Conservation (phyloP, 2,113 vertebrate genomes). For the Todiramphus saurophagus region DNA sequence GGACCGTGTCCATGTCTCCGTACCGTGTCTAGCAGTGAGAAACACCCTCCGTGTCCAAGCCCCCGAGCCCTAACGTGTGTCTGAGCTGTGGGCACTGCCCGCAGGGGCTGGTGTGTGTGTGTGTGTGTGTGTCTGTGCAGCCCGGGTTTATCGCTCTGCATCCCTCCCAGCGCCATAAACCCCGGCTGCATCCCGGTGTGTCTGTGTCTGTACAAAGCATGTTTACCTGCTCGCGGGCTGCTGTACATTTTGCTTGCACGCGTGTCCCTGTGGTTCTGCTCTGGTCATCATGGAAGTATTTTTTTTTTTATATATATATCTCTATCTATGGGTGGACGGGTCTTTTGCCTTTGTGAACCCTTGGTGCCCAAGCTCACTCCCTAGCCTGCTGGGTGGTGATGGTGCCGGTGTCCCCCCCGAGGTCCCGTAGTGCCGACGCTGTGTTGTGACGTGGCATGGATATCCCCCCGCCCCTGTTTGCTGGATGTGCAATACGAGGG, state of each 20-base stretch:
- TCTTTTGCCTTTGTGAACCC: slow-evolving; percentile 67
- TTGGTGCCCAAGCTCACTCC: not conserved
- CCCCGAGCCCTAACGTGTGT: not conserved
- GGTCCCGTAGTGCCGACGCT: slow-evolving; percentile 59
- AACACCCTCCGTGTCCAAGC: slow-evolving; percentile 24
- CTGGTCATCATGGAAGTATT: slow-evolving; percentile 60
- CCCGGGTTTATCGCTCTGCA: slow-evolving; percentile 84
- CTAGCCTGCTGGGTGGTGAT: slow-evolving; percentile 58
- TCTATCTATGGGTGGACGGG: slow-evolving; percentile 62
- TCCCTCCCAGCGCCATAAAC: slow-evolving; percentile 92
- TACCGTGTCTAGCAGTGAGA: slow-evolving; percentile 71
- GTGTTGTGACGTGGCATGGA: slow-evolving; percentile 83
- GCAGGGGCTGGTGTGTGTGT: not conserved
- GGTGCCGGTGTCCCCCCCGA: not conserved
- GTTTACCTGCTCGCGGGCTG: slow-evolving; percentile 56
- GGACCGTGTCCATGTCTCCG: slow-evolving; percentile 68
- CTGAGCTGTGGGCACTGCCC: not conserved
- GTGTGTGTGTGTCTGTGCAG: not conserved
- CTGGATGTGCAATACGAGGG: slow-evolving; percentile 75
- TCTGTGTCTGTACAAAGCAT: slow-evolving; percentile 76
- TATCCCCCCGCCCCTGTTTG: slow-evolving; percentile 48
- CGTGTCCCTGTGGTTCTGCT: slow-evolving; percentile 54
- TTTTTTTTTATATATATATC: slow-evolving; percentile 13
- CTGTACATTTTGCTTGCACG: slow-evolving; percentile 69
- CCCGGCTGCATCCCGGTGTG: slow-evolving; percentile 64